These are phyloP conservation scores for Dicentrarchus labrax DNA, from an alignment of 2,113 vertebrate species.

Conservation along the genomic window DNA sequence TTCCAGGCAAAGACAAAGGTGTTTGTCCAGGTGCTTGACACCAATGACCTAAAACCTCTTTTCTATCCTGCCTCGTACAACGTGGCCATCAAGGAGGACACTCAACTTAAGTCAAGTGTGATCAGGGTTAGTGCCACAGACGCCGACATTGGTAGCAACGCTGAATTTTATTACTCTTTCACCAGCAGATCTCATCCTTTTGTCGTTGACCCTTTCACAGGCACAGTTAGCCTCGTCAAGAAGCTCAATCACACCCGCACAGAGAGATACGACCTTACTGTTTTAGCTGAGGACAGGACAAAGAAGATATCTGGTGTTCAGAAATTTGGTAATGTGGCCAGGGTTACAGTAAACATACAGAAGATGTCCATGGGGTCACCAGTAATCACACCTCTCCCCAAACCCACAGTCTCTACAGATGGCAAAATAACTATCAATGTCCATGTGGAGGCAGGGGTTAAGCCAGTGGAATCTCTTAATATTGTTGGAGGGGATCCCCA, in stretches of 20 bases:
- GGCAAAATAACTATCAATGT: conserved; percentile 85
- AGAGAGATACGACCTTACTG: conserved; percentile 88
- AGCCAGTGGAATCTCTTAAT: conserved; percentile 85
- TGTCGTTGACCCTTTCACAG: conserved; percentile 90
- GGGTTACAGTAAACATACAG: conserved; percentile 86
- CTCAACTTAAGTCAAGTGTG: conserved; percentile 86
- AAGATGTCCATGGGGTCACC: conserved; percentile 84
- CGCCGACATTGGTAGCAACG: conserved; percentile 92
- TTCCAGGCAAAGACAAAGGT: conserved; percentile 89
- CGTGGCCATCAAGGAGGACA: conserved; percentile 89
- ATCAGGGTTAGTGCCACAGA: conserved; percentile 93
- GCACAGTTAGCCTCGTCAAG: conserved; percentile 87
- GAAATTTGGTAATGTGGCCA: conserved; percentile 91
- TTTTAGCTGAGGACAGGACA: conserved; percentile 94
- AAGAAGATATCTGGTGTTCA: conserved; percentile 91
- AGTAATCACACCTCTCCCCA: conserved; percentile 77
- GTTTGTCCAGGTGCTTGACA: conserved; percentile 91
- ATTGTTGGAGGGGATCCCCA: conserved; percentile 90
- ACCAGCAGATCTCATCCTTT: conserved; percentile 87
- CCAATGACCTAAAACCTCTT: conserved; percentile 95
- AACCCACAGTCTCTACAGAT: conserved; percentile 68
- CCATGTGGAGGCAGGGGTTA: conserved; percentile 82
- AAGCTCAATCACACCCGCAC: conserved; percentile 88
- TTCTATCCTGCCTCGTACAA: conserved; percentile 96
- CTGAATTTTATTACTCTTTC: conserved; percentile 92